Conservation (phyloP, 2,888 invertebrate genomes). For the Leptopilina syphax region DNA sequence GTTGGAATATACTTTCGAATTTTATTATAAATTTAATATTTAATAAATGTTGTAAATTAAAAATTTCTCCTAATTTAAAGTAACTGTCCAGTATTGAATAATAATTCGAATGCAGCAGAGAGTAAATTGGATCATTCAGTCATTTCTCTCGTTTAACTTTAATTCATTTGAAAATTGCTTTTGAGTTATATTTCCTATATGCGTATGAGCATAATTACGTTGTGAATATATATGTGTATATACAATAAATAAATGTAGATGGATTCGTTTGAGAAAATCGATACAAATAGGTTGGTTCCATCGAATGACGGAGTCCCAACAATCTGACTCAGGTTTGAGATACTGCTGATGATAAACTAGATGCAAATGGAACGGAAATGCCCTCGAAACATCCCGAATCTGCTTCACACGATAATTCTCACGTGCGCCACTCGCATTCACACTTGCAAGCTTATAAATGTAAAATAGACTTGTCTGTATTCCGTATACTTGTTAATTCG, state of each 20-base stretch:
- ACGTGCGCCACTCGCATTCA: conserved; percentile 28
- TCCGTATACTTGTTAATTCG: conserved; percentile 5
- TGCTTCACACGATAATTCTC: conserved; percentile 53
- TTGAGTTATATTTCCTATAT: neutral
- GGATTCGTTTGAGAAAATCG: neutral
- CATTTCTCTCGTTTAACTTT: conserved; percentile 3
- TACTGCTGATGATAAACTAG: conserved; percentile 58
- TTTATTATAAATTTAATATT: too few relatives aligned
- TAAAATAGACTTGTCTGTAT: neutral
- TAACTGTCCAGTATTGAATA: neutral
- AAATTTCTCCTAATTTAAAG: neutral
- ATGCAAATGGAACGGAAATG: conserved; percentile 64
- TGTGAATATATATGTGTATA: neutral
- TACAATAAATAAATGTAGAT: neutral
- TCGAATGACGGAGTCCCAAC: conserved; percentile 52
- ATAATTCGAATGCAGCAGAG: neutral
- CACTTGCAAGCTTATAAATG: conserved; percentile 9
- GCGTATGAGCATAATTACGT: conserved; percentile 1
- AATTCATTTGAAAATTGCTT: neutral
- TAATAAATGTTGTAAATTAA: too few relatives aligned
- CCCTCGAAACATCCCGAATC: conserved; percentile 60
- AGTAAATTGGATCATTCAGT: neutral
- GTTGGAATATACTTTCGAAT: too few relatives aligned
- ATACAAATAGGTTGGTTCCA: conserved; percentile 50
- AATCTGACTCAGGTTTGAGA: conserved; percentile 54